Base-by-base conservation (phyloP, 2,888 invertebrate genomes). In the Coleophora flavipennella region DNA sequence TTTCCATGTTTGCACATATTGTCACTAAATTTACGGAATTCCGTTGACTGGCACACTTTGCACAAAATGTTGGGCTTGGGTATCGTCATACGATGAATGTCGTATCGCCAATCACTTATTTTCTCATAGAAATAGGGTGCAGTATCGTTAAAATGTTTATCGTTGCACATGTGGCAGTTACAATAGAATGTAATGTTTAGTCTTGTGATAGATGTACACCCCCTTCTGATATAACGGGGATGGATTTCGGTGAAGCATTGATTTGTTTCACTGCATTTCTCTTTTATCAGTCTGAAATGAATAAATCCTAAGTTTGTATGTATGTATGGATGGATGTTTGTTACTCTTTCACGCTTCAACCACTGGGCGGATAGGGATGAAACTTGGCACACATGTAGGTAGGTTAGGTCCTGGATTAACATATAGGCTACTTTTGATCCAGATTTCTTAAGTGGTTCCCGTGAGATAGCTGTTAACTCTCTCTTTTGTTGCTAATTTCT, bases 91-190 rank as follows among this genome's bases (percentile, higher is more conserved):
- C 64, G 61, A 37, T 51, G 43, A 46, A 73, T 79, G 54, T 78
- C 73, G 44, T 61, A 74, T 47, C 62, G 55, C 78, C 79, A 79
- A 54, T 78, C 73, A 36, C 46, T 50, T 36, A 68, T 35, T 36
- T 49, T 57, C 35, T 48, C 55, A 51, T 77, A 79, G 32, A 64
- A 57, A 47, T 68, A 77, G 55, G 63, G 62, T 38, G 50, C 46
- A 39, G 44, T 37, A 35, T 71, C 65, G 36, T 53, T 46, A 12
- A 62, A 58, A 41, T 72, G 64, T 55, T 75, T 77, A 51, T 76
- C 68, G 52, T 78, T 78, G 50, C 79, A 78, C 28, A 78, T 49
- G 31, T 67, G 72, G 48, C 79, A 80, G 59, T 73, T 78, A 55
- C 79, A 80, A 50, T 62, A 51, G 55, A 75, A 75, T 42, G 71